Percentiles rank a stretch among this genome's conserved stretches.
Evolutionary conservation across 2,113 vertebrate genomes (phyloP).

Genomic region (Oreamnos americanus): DNA sequence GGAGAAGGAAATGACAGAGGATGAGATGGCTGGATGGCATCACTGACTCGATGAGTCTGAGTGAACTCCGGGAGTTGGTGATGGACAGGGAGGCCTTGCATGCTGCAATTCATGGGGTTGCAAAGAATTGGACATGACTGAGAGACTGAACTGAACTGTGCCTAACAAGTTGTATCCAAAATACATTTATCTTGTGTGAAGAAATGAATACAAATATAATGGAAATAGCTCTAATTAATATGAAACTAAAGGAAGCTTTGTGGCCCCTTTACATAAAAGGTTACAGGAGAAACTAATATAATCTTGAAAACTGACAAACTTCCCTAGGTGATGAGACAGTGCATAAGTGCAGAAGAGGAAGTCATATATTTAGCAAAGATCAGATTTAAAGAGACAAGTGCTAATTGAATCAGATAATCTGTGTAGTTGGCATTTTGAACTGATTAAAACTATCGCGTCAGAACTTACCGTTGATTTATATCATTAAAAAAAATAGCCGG

Average conservation of each 20-base stretch:
- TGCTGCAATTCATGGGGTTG: fast-evolving
- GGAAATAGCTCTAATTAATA: not conserved
- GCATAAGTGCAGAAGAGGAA: not conserved
- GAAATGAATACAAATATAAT: not conserved
- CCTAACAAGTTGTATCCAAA: not conserved
- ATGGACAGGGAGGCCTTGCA: too few relatives aligned
- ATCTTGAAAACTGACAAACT: not conserved
- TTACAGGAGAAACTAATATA: not conserved
- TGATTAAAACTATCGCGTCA: not conserved
- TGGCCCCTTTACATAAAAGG: not conserved
- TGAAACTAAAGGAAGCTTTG: not conserved
- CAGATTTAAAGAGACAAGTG: not conserved
- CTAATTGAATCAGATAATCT: not conserved
- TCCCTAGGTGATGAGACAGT: not conserved
- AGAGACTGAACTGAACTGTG: too few relatives aligned
- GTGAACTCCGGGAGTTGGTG: too few relatives aligned
- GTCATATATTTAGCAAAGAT: not conserved
- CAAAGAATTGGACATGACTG: too few relatives aligned
- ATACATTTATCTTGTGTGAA: not conserved
- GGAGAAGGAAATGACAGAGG: too few relatives aligned
- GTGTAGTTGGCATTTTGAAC: not conserved
- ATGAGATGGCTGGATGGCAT: too few relatives aligned
- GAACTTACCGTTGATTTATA: not conserved
- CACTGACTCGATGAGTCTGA: too few relatives aligned
- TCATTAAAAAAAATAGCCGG: not conserved